Percentiles rank a stretch among this genome's conserved stretches.
These are phyloP conservation scores for Villa cingulata DNA, from an alignment of 2,888 invertebrate genomes.

Conservation along the genomic window DNA sequence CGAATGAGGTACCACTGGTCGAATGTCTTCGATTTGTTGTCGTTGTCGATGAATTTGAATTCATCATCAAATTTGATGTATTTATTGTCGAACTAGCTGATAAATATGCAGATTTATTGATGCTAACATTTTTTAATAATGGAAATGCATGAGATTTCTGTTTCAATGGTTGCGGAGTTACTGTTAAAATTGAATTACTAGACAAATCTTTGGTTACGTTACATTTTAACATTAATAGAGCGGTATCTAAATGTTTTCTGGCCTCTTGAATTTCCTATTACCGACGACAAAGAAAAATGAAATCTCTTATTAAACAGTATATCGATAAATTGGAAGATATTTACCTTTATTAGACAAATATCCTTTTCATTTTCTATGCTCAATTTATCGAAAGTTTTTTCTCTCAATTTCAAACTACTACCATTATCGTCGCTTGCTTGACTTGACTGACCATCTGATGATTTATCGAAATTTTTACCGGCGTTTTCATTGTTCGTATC, in stretches of 20 bases:
- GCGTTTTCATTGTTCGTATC: not conserved
- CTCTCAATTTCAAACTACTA: not conserved
- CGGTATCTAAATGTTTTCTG: slow-evolving; percentile 11
- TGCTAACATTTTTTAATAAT: not conserved
- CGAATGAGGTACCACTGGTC: slow-evolving; percentile 1
- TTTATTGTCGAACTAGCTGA: not conserved
- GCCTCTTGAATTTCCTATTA: slow-evolving; percentile 10
- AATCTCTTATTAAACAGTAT: not conserved
- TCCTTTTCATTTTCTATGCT: slow-evolving; percentile 9
- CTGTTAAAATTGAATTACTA: slow-evolving; percentile 6
- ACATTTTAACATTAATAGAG: slow-evolving; percentile 10
- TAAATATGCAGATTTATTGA: too few species aligned
- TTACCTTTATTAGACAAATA: slow-evolving; percentile 10
- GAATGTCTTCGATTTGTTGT: slow-evolving; percentile 6
- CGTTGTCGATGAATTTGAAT: too few species aligned
- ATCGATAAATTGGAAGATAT: not conserved
- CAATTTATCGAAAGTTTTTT: slow-evolving; percentile 2
- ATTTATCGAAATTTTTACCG: not conserved
- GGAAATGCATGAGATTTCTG: not conserved
- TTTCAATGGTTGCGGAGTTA: slow-evolving; percentile 5
- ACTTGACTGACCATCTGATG: not conserved
- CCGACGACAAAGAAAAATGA: too few species aligned
- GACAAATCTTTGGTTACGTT: slow-evolving; percentile 9
- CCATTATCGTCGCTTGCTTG: not conserved
- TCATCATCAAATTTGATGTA: not conserved